A percentile compares a stretch with the other conserved stretches of the same genome.
phyloP scores from a whole-genome alignment of 2,888 invertebrate species.

The Ferdinandea cuprea region DNA sequence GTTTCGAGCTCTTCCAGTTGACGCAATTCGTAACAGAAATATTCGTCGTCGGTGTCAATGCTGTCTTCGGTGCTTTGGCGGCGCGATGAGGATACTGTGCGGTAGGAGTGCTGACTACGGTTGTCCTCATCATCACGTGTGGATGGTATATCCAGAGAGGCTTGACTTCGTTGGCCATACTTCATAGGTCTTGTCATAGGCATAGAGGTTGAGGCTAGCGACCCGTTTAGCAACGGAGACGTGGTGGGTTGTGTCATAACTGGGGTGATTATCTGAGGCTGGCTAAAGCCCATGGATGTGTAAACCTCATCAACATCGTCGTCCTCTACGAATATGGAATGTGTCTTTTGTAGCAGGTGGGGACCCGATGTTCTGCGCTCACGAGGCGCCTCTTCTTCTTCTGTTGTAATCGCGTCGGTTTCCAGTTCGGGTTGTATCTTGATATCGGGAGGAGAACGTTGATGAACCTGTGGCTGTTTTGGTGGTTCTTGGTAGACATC shows the following conservation, averaged over 20 bases:
- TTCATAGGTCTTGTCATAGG: conserved; percentile 76
- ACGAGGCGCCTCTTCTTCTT: conserved; percentile 84
- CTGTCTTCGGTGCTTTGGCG: conserved; percentile 96
- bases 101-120: conserved; percentile 93
- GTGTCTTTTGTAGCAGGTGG: conserved; percentile 76
- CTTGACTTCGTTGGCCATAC: conserved; percentile 85
- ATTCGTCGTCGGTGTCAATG: conserved; percentile 96
- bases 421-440: conserved; percentile 66
- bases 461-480: neutral
- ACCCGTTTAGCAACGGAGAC: conserved; percentile 3
- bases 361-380: conserved; percentile 81
- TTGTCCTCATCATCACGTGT: conserved; percentile 92
- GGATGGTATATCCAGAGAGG: conserved; percentile 91
- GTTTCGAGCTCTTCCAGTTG: conserved; percentile 94
- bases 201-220: conserved; percentile 75
- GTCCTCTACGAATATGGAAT: conserved; percentile 78
- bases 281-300: conserved; percentile 52
- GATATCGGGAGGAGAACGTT: conserved; percentile 46
- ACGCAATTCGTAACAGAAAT: conserved; percentile 94
- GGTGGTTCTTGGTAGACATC: conserved; percentile 29
- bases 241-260: conserved; percentile 17
- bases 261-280: conserved; percentile 41
- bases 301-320: conserved; percentile 63
- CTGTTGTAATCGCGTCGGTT: conserved; percentile 51
- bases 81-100: conserved; percentile 93